Conservation (phyloP, 1,140 invertebrate species). For the Drosophila elegans region DNA sequence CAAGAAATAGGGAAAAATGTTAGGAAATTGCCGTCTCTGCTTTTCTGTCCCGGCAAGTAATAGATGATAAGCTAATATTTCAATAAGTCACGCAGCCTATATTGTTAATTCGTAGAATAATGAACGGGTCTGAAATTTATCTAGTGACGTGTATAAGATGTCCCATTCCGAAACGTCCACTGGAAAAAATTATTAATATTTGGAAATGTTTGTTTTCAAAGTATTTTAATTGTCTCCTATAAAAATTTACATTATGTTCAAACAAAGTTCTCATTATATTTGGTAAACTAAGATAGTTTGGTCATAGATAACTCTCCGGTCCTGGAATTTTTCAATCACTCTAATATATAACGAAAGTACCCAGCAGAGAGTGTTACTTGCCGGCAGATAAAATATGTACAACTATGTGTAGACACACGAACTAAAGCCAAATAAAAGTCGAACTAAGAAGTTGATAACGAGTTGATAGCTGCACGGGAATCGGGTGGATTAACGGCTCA, state of each 20-base stretch:
- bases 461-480: background rate
- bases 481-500: conserved; percentile 4
- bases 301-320: background rate
- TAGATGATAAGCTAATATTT: conserved; percentile 3
- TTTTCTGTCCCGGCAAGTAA: conserved; percentile 27
- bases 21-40: conserved; percentile 42
- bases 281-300: background rate
- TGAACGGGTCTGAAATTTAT: conserved; percentile 1
- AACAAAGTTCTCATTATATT: background rate
- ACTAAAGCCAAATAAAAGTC: conserved; percentile 35
- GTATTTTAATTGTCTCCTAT: background rate
- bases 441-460: conserved; percentile 5
- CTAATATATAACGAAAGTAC: conserved; percentile 11
- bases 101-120: conserved; percentile 24
- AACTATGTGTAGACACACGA: conserved; percentile 23
- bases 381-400: conserved; percentile 41
- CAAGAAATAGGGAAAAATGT: conserved; percentile 7
- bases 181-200: too few relatives aligned
- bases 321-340: conserved; percentile 19
- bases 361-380: conserved; percentile 28
- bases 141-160: background rate
- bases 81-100: conserved; percentile 33
- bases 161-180: background rate
- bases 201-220: conserved; percentile 3
- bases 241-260: background rate